Evolutionary conservation across 1,140 invertebrate species (phyloP).

Genomic region (Papilio polytes): DNA sequence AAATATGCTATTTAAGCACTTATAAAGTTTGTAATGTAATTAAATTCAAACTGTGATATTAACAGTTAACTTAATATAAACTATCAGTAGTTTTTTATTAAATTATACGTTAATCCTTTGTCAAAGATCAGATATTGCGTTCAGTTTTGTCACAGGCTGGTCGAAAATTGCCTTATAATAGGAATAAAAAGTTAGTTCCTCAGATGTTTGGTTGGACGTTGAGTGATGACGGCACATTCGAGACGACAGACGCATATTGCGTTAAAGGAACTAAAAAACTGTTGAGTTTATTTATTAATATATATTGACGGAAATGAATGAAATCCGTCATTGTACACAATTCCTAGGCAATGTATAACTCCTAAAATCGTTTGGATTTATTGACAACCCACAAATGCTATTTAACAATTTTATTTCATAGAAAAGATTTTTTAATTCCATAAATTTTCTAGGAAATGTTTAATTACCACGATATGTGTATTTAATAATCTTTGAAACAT

Average conservation of each 20-base stretch:
- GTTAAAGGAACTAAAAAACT: constrained; percentile 46
- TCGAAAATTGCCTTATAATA: constrained; percentile 42
- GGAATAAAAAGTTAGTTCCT: constrained; percentile 67
- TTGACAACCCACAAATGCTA: no score
- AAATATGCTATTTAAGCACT: not conserved
- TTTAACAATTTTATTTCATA: no score
- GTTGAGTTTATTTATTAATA: constrained; percentile 39
- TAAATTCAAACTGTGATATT: no score
- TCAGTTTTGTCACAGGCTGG: not conserved
- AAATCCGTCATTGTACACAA: no score
- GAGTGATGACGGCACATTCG: constrained; percentile 76
- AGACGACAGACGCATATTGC: constrained; percentile 74
- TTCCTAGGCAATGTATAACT: no score
- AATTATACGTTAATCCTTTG: not conserved
- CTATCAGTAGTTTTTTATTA: not conserved
- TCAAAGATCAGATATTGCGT: not conserved
- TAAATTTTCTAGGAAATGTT: no score
- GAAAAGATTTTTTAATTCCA: no score
- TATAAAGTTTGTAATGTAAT: not conserved
- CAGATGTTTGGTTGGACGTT: constrained; percentile 60
- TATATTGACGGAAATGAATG: no score
- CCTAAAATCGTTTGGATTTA: no score
- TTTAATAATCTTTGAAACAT: no score
- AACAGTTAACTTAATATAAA: no score
- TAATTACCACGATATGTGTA: no score